phyloP scores from a whole-genome alignment of 2,797 vertebrate species.

The Podargus strigoides region DNA sequence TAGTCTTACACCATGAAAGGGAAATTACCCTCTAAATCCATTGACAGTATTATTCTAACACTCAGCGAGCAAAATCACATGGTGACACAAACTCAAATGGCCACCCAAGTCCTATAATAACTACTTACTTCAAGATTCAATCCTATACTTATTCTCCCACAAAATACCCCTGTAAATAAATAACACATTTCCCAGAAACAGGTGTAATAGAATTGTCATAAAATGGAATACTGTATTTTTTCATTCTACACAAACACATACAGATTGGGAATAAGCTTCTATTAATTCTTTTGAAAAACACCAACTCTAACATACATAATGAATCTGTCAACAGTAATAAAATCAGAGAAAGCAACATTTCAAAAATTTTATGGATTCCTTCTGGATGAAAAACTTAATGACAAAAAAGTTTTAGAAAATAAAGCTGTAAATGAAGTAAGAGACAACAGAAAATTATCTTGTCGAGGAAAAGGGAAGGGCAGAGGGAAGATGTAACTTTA shows the following conservation, averaged over 20 bases:
- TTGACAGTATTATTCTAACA: not conserved
- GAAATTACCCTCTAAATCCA: constrained; percentile 4
- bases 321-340: constrained; percentile 60
- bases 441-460: not conserved
- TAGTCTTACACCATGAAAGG: not conserved
- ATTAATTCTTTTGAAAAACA: constrained; percentile 69
- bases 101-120: not conserved
- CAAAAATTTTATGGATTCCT: constrained; percentile 48
- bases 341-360: constrained; percentile 57
- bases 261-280: constrained; percentile 49
- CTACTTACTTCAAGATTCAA: constrained; percentile 50
- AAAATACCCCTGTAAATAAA: constrained; percentile 34
- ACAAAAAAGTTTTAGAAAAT: constrained; percentile 57
- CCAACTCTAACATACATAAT: constrained; percentile 57
- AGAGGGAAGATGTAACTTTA: not conserved
- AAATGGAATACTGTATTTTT: constrained; percentile 59
- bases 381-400: constrained; percentile 38
- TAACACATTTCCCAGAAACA: constrained; percentile 48
- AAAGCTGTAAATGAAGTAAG: constrained; percentile 43
- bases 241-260: constrained; percentile 64
- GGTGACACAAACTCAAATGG: not conserved
- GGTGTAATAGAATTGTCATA: constrained; percentile 66
- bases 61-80: not conserved
- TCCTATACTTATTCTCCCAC: not conserved
- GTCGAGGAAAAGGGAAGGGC: not conserved